Base-by-base conservation (phyloP, 2,888 invertebrate genomes). In the Tromatobia lineatoria region DNA sequence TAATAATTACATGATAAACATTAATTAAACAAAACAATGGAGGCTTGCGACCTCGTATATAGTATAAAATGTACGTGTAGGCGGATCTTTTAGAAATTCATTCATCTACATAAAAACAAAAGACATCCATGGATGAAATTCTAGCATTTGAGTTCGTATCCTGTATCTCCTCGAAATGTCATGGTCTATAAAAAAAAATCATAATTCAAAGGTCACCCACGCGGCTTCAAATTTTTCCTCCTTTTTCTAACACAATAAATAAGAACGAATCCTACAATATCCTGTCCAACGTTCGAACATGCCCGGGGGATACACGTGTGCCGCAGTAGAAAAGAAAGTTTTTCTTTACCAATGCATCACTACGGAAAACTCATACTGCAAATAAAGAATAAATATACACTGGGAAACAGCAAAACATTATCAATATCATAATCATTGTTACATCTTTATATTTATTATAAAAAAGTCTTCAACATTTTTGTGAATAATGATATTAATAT, bases 171-270 rank as follows among this genome's bases (percentile, higher is more conserved):
- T 25, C 1, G 13, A 59, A 59, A 59, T 29, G 59, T 29, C 59
- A 29, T 6, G 59, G 1, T 11, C 29, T 4, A 29, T 29, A 50
- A 15, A 47, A 11, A 69, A 15, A 18, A n/a, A 13, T 29, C 25
- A 29, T 23, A 34, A 29, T 50, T 69, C 23, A 70, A 54, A 54
- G 70, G 29, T 70, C 70, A 25, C 7, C 10, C 52, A 70, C 20
- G 70, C 3, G 38, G 1, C 15, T 38, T 70, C 11, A 29, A 34
- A 29, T 34, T 7, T 52, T 70, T 52, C 18, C 13, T 29, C n/a
- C 0, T 34, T 54, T 20, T 34, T 29, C 3, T 25, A 38, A 34
- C 59, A 29, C n/a, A 15, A 20, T n/a, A 25, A 13, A 13, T 69
- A 47, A 34, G 4, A 34, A 34, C 20, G 18, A 38, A 29, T 18